Percentiles rank a stretch among this genome's conserved stretches.
phyloP scores from a whole-genome alignment of 2,113 vertebrate genomes.

The Microcebus lehilahytsara region DNA sequence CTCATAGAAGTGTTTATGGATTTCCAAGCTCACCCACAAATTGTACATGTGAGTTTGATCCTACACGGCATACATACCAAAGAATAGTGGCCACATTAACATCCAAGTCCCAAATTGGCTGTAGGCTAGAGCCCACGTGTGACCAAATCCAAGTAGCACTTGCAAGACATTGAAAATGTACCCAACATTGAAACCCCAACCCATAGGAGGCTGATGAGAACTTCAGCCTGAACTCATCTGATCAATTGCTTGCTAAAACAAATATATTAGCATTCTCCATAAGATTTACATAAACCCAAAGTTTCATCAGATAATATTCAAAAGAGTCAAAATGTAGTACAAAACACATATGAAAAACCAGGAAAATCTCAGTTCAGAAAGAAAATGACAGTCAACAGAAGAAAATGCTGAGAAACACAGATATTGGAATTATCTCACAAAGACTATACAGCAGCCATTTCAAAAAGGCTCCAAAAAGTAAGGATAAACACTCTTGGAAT shows the following conservation, averaged over 20 bases:
- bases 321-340: background rate
- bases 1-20: background rate
- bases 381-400: background rate
- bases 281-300: background rate
- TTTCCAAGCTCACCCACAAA: background rate
- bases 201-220: background rate
- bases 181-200: background rate
- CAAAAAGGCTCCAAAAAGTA: background rate
- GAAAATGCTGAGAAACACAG: background rate
- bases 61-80: background rate
- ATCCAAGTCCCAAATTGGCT: background rate
- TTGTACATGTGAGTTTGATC: background rate
- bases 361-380: background rate
- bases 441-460: background rate
- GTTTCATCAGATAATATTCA: background rate
- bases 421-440: background rate
- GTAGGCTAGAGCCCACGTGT: background rate
- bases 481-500: background rate
- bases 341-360: background rate
- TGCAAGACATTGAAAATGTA: background rate
- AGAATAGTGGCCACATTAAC: background rate
- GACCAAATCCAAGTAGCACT: background rate
- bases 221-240: background rate
- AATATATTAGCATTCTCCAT: background rate
- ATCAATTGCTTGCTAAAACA: background rate